phyloP scores from a whole-genome alignment of 2,888 invertebrate species.

The Chromoteleia sp. region DNA sequence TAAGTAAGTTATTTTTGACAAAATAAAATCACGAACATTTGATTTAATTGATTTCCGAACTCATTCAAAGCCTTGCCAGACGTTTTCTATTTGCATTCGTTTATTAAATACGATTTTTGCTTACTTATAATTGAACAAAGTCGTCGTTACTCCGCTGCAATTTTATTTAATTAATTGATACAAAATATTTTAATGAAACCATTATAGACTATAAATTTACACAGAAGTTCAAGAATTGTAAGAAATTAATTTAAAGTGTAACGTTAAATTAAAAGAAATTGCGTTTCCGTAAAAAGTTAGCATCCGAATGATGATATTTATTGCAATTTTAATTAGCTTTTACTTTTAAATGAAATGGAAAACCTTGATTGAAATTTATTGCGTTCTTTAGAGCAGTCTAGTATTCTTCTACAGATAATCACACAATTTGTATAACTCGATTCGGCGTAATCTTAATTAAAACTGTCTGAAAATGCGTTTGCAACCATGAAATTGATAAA shows the following conservation, averaged over 20 bases:
- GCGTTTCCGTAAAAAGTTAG: conserved; percentile 35
- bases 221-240: background rate
- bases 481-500: background rate
- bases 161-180: background rate
- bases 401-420: conserved; percentile 9
- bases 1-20: conserved; percentile 52
- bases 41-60: background rate
- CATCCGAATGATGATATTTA: conserved; percentile 30
- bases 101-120: no score
- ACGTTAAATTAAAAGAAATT: conserved; percentile 17
- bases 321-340: conserved; percentile 48
- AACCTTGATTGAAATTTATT: conserved; percentile 39
- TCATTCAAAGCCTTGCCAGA: no score
- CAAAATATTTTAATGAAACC: background rate
- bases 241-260: conserved; percentile 15
- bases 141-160: background rate
- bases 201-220: background rate
- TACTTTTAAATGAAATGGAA: conserved; percentile 40
- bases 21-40: conserved; percentile 13
- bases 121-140: no score
- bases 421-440: conserved; percentile 1
- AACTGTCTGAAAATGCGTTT: conserved; percentile 3
- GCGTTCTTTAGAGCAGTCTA: conserved; percentile 6
- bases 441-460: conserved; percentile 7
- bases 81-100: no score